Conservation (phyloP, 2,113 vertebrate species). For the Carassius gibelio region DNA sequence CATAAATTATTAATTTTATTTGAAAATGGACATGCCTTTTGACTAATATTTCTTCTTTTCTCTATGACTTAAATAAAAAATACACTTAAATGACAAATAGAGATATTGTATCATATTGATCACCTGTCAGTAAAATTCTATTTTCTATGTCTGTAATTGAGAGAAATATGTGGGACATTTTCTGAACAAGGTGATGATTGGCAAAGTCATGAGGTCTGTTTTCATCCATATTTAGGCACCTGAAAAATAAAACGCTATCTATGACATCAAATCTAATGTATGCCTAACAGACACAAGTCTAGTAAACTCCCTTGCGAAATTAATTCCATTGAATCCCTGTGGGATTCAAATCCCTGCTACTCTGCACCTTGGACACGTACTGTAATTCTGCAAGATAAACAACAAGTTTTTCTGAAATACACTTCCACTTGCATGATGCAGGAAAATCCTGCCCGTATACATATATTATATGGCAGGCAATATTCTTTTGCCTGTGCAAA, state of each 20-base stretch:
- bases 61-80: background rate
- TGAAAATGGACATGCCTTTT: background rate
- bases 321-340: conserved; percentile 55
- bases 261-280: conserved; percentile 34
- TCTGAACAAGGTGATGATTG: conserved; percentile 30
- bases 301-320: conserved; percentile 37
- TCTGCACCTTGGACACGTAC: conserved; percentile 62
- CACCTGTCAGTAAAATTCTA: background rate
- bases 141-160: background rate
- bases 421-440: background rate
- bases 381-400: conserved; percentile 50
- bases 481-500: background rate
- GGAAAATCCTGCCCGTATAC: background rate
- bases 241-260: conserved; percentile 49
- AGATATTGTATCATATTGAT: background rate
- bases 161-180: background rate
- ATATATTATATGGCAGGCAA: background rate
- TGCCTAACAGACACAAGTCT: conserved; percentile 47
- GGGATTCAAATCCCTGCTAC: conserved; percentile 45
- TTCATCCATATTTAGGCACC: conserved; percentile 37
- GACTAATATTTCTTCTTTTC: background rate
- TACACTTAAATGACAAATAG: background rate
- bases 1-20: background rate
- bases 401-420: conserved; percentile 24
- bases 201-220: conserved; percentile 52